Evolutionary conservation across 1,140 invertebrate genomes (phyloP), one percentile per base, ranked within the genome.

Genomic region (Tetragonula clypearis): DNA sequence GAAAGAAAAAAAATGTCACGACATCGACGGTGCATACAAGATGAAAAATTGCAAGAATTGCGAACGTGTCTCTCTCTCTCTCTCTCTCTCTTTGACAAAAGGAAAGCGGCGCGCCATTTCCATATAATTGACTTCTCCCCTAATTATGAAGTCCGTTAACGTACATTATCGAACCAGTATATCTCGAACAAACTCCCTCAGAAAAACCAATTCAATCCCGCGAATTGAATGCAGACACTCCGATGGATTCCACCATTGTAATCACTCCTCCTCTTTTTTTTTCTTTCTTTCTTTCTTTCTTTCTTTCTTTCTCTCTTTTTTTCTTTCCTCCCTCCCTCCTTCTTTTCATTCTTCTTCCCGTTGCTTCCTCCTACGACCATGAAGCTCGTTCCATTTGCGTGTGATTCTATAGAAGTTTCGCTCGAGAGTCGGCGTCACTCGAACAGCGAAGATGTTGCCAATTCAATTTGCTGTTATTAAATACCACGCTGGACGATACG

Each of bases 61-160:
- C 26, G n/a, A 84, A 55, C 19, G 66, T 56, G 65, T 53, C 53
- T 41, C 41, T 41, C 41, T 49, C 41, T 49, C 41, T 49, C 35
- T 35, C 35, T 35, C 35, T 35, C 35, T 4, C 35, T 30, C 41
- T 0, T 6, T 26, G 68, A 84, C 68, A 79, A 79, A 84, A 68
- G 41, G n/a, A 60, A 62, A 58, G 56, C 56, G 17, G 66, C 66
- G 4, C 4, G 66, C 66, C 74, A 84, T 84, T 84, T 78, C 75
- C 68, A 71, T 84, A 65, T 79, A 84, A 84, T 79, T 79, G 82
- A 84, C 82, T 84, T 79, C 68, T 30, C 68, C 41, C 76, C 82
- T 84, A 84, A 84, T 84, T 84, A 84, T 79, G 58, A 84, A 84
- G 77, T 84, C 76, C 77, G 82, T 79, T 58, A 79, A 71, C 76